Evolutionary conservation across 2,113 vertebrate species (phyloP), one percentile per base, ranked within the genome.

Genomic region (Donacobius atricapilla): DNA sequence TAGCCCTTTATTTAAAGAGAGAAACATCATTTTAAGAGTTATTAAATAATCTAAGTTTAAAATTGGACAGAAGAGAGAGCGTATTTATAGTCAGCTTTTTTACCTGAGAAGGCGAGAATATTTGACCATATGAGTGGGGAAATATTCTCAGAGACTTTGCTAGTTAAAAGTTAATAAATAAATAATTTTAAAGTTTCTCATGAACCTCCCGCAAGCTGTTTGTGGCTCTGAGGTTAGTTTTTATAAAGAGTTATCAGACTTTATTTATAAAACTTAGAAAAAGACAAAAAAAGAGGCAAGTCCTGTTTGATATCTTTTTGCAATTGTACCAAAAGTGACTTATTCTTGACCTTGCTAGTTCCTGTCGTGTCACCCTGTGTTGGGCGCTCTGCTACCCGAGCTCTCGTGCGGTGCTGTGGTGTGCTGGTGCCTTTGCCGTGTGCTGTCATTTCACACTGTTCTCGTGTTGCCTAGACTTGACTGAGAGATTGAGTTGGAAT

Each of bases 251-350:
- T 98, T 98, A 98, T 97, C 98, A 98, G 98, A 98, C 98, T 98
- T 99, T 99, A 98, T 99, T 99, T 99, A 98, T 99, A 99, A 99
- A 99, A 98, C 96, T 96, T 97, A 98, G 97, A 98, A 98, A 97
- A 97, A 98, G 94, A 97, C 94, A 96, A 91, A 97, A 97, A 98
- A 98, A 98, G 98, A 98, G 96, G 96, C 96, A 91, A 96, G 71
- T 92, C 92, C 97, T 98, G 98, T 98, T 99, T 99, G 98, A 99
- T 98, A 98, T 98, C 98, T 98, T 98, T 99, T 99, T 99, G 99
- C 99, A 99, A 98, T 98, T 99, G 99, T 99, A 99, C 99, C 99
- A 97, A 99, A 99, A 99, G 99, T 99, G 99, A 99, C 99, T 99
- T 99, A 99, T 98, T 98, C 98, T 99, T 98, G 98, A 98, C 97